Conservation (phyloP, 2,888 invertebrate species). For the Trichogramma dendrolimi region DNA sequence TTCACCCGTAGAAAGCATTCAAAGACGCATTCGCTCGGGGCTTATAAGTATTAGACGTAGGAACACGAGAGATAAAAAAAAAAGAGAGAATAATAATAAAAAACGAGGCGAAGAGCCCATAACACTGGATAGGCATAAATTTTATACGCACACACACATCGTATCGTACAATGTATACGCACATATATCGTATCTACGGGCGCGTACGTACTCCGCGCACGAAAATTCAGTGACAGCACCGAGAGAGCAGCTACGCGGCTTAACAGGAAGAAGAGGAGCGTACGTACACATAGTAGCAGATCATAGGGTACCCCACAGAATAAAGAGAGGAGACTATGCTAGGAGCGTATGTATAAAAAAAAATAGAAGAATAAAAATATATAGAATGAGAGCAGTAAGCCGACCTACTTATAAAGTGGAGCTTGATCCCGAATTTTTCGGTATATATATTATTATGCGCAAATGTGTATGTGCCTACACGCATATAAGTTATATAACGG, state of each 20-base stretch:
- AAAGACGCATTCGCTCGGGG: no score
- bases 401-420: conserved; percentile 43
- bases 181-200: not conserved
- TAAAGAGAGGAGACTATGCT: conserved; percentile 11
- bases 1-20: no score
- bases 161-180: no score
- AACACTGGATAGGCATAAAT: conserved; percentile 5
- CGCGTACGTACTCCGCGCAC: conserved; percentile 7
- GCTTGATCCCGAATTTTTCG: conserved; percentile 30
- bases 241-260: not conserved
- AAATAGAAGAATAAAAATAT: conserved; percentile 21
- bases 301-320: conserved; percentile 1
- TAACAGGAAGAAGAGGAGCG: conserved; percentile 13
- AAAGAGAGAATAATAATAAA: not conserved
- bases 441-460: not conserved
- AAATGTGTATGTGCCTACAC: no score
- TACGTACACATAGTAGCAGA: not conserved
- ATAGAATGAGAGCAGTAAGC: conserved; percentile 33
- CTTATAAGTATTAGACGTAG: no score
- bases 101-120: not conserved
- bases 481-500: conserved; percentile 17
- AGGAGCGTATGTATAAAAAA: conserved; percentile 17
- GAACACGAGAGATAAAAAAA: not conserved
- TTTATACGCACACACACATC: conserved; percentile 9
- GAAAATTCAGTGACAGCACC: conserved; percentile 21